Evolutionary conservation across 2,113 vertebrate species (phyloP).

Genomic region (Chaetops frenatus): DNA sequence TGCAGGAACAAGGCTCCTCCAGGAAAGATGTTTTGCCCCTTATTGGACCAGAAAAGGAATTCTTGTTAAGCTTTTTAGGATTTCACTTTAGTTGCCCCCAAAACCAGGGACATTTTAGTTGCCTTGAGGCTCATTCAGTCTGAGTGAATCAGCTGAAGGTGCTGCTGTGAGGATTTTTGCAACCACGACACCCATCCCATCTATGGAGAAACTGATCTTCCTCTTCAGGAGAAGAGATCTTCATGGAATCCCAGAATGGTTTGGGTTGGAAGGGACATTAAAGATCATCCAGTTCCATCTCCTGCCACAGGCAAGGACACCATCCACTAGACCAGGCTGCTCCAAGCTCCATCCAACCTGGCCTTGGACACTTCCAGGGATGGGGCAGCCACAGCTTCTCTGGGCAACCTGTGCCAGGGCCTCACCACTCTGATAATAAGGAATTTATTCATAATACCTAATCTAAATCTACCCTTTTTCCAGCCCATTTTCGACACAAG

Average conservation of each 20-base stretch:
- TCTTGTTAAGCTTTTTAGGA: background rate
- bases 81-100: background rate
- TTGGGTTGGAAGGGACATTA: background rate
- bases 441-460: background rate
- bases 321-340: rapidly evolving
- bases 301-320: background rate
- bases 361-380: background rate
- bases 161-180: background rate
- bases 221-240: background rate
- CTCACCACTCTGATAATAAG: background rate
- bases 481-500: background rate
- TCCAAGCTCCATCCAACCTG: background rate
- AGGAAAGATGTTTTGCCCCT: background rate
- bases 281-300: background rate
- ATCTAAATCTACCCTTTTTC: background rate
- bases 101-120: background rate
- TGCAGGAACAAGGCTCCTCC: background rate
- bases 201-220: background rate
- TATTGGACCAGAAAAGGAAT: background rate
- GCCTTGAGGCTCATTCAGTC: background rate
- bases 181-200: rapidly evolving
- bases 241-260: background rate
- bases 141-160: background rate
- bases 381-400: background rate
- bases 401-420: background rate